These are phyloP conservation scores for Zeugodacus cucurbitae DNA, from an alignment of 1,140 invertebrate genomes.

Conservation along the genomic window DNA sequence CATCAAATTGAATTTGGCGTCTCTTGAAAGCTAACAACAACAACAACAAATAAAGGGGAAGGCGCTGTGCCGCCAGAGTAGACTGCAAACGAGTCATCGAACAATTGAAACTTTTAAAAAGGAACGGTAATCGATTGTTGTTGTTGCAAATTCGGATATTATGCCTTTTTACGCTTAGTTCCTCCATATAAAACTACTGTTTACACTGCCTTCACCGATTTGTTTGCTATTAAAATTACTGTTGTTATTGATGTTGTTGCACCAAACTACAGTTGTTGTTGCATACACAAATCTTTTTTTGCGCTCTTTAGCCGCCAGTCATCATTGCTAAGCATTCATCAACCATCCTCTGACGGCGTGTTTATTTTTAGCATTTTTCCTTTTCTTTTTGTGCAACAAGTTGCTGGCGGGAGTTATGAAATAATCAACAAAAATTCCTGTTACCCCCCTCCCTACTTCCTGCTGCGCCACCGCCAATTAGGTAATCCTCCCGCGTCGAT, in stretches of 20 bases:
- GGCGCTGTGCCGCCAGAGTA: not conserved
- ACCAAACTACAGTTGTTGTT: not conserved
- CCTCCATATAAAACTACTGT: not conserved
- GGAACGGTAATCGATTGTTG: not conserved
- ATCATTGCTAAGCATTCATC: constrained; percentile 7
- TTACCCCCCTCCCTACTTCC: no score
- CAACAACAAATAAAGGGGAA: not conserved
- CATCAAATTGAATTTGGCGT: constrained; percentile 42
- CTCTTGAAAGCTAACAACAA: not conserved
- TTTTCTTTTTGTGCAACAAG: constrained; percentile 29
- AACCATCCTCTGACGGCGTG: not conserved
- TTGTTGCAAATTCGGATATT: not conserved
- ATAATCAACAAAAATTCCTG: constrained; percentile 39
- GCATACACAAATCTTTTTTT: not conserved
- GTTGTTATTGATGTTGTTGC: not conserved
- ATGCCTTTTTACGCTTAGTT: not conserved
- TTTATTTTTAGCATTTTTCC: not conserved
- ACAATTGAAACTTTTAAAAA: constrained; percentile 1
- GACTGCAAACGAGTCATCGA: not conserved
- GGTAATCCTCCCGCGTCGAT: not conserved
- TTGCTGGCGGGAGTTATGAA: constrained; percentile 42
- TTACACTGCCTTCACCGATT: not conserved
- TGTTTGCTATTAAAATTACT: not conserved
- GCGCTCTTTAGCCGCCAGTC: not conserved
- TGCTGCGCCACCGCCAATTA: not conserved